A percentile compares a stretch with the other conserved stretches of the same genome.
Conservation (phyloP, 2,113 vertebrate species). For the Ageneiosus marmoratus region DNA sequence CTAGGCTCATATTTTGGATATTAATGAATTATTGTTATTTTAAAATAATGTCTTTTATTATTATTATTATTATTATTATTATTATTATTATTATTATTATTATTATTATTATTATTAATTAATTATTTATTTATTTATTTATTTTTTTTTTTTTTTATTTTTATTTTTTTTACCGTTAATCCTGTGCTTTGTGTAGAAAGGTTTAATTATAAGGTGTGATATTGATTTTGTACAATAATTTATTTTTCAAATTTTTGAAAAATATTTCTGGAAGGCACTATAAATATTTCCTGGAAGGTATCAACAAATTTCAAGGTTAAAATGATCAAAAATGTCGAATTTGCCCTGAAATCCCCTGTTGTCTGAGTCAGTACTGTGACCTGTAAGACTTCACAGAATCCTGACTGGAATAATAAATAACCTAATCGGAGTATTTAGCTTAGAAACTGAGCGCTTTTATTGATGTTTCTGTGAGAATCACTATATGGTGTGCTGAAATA, state of each 20-base stretch:
- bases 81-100: background rate
- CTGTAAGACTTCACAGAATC: background rate
- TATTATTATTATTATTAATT: background rate
- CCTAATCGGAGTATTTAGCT: background rate
- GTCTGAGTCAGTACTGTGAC: background rate
- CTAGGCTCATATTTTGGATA: background rate
- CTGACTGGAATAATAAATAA: background rate
- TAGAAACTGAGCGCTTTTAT: too few species aligned
- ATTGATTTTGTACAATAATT: background rate
- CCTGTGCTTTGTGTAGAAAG: background rate
- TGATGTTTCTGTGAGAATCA: background rate
- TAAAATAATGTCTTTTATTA: background rate
- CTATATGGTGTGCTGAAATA: background rate
- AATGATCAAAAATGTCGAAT: background rate
- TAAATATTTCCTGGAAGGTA: background rate
- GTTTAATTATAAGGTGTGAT: background rate
- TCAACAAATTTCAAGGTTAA: background rate
- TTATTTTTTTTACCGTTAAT: background rate
- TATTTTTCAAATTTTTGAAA: background rate
- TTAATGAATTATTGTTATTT: background rate
- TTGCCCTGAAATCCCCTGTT: background rate
- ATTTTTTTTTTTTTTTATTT: too few species aligned
- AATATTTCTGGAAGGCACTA: background rate
- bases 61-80: background rate
- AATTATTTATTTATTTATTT: too few species aligned